Base-by-base conservation (phyloP, 2,888 invertebrate species). In the Belgica antarctica region DNA sequence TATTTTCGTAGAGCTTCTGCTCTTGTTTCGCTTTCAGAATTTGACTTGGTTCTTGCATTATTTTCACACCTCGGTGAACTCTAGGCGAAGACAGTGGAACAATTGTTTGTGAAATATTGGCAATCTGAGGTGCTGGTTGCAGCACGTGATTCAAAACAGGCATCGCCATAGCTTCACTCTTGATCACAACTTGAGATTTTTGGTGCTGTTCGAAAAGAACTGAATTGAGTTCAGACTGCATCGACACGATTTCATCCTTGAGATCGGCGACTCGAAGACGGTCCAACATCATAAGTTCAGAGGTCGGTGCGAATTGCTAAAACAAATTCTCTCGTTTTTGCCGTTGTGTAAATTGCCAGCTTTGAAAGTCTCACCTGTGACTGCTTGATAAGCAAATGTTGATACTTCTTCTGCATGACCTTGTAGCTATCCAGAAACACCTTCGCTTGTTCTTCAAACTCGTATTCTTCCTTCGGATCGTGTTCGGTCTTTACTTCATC, bases 201-300 rank as follows among this genome's bases (percentile, higher is more conserved):
- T 73, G 47, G 65, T 71, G 68, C 1, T 52, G 12, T 36, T 47
- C 52, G 10, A 28, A 66, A 5, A 36, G 7, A 24, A 47, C 59
- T 15, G 52, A 22, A 47, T 68, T 70, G 5, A 72, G 79, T 73
- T 86, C 84, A 69, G 84, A 83, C 61, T 85, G 82, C 72, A 87
- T 78, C 75, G 83, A 83, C 68, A 84, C 84, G 59, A 90, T 79
- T 71, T 86, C 83, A 72, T 82, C 83, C 74, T 86, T 86, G 72
- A 91, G 87, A 75, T 91, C 90, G 17, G 87, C 83, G 59, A 89
- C 84, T 76, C 89, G 86, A 78, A 89, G 83, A 70, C 89, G 83
- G 75, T 90, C 87, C 72, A 92, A 82, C 87, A 90, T 88, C 81
- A 90, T 87, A 71, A 87, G 78, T 78, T 92, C 92, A 0, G 90